phyloP scores from a whole-genome alignment of 35 echinoderm and acorn worm species.

The Eucidaris tribuloides region DNA sequence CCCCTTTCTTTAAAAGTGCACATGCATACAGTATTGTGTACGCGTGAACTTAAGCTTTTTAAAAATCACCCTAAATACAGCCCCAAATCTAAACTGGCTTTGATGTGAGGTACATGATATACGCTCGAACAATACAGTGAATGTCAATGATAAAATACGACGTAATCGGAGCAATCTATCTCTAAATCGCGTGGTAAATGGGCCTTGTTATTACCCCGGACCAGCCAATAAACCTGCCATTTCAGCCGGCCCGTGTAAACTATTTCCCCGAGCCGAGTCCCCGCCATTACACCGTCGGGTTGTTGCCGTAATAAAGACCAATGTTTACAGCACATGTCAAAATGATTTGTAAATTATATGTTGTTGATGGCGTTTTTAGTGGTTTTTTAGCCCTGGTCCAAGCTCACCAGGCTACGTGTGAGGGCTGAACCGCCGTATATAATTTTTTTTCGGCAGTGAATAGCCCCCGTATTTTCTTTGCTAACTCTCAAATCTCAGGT shows the following conservation, averaged over 20 bases:
- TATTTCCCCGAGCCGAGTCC: background rate
- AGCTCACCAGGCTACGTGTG: slow-evolving; percentile 15
- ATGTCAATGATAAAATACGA: slow-evolving; percentile 21
- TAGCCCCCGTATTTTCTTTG: no score
- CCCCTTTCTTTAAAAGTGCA: no score
- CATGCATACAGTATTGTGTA: no score
- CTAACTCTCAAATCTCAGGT: no score
- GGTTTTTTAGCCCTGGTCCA: slow-evolving; percentile 5
- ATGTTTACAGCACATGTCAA: slow-evolving; percentile 28
- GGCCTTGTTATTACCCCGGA: slow-evolving; percentile 4
- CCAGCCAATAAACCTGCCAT: slow-evolving; percentile 27
- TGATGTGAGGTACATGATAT: background rate
- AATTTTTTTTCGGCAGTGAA: no score
- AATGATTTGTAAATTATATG: slow-evolving; percentile 39
- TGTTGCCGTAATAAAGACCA: slow-evolving; percentile 31
- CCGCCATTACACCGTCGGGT: background rate
- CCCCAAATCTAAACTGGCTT: background rate
- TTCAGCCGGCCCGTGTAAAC: background rate
- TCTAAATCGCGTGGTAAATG: slow-evolving; percentile 25
- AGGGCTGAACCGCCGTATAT: slow-evolving; percentile 4
- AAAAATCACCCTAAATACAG: no score
- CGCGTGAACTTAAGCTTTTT: no score
- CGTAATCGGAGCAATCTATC: slow-evolving; percentile 19
- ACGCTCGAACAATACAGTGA: background rate
- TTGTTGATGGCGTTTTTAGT: slow-evolving; percentile 38